Percentiles rank a stretch among this genome's conserved stretches.
These are phyloP conservation scores for Lipophrys pholis DNA, from an alignment of 2,113 vertebrate species.

Conservation along the genomic window DNA sequence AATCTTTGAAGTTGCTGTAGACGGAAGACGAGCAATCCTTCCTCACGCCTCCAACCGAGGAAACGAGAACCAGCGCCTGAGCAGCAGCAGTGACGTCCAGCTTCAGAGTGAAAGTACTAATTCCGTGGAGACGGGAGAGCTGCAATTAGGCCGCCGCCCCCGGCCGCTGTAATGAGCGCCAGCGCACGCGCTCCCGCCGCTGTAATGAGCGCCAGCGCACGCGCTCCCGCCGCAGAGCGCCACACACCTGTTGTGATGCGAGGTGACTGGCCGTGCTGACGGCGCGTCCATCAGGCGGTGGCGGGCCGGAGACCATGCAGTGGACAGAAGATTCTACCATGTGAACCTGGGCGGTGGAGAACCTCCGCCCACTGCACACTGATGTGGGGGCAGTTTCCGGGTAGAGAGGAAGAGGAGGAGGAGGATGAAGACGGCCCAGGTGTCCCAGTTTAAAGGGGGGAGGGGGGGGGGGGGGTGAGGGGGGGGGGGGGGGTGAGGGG, in stretches of 20 bases:
- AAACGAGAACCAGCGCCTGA: neutral
- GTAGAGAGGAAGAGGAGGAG: neutral
- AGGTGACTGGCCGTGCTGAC: slow-evolving; percentile 24
- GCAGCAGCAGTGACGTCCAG: slow-evolving; percentile 18
- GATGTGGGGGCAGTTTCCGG: neutral
- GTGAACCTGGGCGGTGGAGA: neutral
- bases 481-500: slow-evolving; percentile 16
- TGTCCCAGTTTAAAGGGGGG: slow-evolving; percentile 32
- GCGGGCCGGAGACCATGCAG: too few species aligned
- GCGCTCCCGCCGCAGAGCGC: neutral
- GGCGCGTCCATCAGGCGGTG: too few species aligned
- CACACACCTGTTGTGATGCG: slow-evolving; percentile 62
- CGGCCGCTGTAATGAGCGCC: slow-evolving; percentile 56
- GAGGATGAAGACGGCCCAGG: slow-evolving; percentile 27
- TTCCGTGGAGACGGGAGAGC: slow-evolving; percentile 57
- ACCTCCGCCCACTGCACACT: neutral
- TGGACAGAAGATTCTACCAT: neutral
- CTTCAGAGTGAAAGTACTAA: slow-evolving; percentile 42
- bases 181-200: slow-evolving; percentile 9
- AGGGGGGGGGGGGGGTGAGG: slow-evolving; percentile 18
- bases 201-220: too few species aligned
- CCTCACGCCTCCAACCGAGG: too few species aligned
- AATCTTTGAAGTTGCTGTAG: too few species aligned
- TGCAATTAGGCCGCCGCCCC: slow-evolving; percentile 75
- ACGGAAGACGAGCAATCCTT: too few species aligned